phyloP scores from a whole-genome alignment of 2,113 vertebrate species.

The Hippocampus zosterae region DNA sequence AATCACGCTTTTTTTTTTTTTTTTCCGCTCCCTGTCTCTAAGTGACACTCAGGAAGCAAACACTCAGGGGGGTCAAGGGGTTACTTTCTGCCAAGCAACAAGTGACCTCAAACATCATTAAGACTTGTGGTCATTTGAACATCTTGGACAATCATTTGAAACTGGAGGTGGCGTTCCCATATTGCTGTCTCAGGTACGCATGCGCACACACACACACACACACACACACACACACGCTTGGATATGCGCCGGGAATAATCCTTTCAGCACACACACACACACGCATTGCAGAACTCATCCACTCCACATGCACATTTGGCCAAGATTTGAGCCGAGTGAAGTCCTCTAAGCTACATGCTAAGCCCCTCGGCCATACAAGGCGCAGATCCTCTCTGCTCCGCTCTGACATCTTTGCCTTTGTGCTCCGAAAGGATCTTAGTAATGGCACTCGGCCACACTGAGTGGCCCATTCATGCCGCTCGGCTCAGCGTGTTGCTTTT shows the following conservation, averaged over 20 bases:
- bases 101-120: not conserved
- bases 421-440: constrained; percentile 51
- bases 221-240: not conserved
- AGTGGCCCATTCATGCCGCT: constrained; percentile 43
- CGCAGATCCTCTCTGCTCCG: constrained; percentile 53
- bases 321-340: constrained; percentile 26
- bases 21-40: not conserved
- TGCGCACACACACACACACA: no score
- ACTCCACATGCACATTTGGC: constrained; percentile 27
- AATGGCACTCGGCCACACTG: constrained; percentile 34
- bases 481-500: constrained; percentile 27
- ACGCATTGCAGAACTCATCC: constrained; percentile 13
- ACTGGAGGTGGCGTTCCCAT: no score
- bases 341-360: constrained; percentile 56
- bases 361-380: constrained; percentile 50
- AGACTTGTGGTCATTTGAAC: not conserved
- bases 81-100: not conserved
- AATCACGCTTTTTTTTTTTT: not conserved
- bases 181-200: no score
- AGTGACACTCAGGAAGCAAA: not conserved
- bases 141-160: not conserved
- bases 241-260: constrained; percentile 23
- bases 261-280: constrained; percentile 16
- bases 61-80: not conserved
- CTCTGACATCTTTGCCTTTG: constrained; percentile 60